These are phyloP conservation scores for Holothuria scabra DNA, from an alignment of 53 echinoderm and acorn worm species.

Conservation along the genomic window DNA sequence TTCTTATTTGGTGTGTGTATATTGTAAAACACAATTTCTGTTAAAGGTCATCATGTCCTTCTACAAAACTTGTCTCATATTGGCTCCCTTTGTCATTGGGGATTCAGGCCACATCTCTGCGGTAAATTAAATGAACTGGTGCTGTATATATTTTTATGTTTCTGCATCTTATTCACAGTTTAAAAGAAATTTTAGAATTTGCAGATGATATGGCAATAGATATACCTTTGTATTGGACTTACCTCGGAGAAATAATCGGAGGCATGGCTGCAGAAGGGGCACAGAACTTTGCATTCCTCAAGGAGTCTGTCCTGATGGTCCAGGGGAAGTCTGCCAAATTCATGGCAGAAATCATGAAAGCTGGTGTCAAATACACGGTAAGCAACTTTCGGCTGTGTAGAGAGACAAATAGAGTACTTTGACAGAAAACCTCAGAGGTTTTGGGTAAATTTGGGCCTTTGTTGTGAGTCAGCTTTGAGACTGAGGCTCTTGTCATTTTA, in stretches of 20 bases:
- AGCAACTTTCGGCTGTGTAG: not conserved
- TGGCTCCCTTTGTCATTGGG: too few relatives aligned
- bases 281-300: constrained; percentile 58
- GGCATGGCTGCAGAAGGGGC: constrained; percentile 68
- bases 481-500: too few relatives aligned
- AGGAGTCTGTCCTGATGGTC: constrained; percentile 62
- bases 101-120: too few relatives aligned
- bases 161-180: constrained; percentile 44
- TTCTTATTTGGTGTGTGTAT: too few relatives aligned
- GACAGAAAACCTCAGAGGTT: too few relatives aligned
- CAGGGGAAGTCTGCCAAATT: constrained; percentile 72
- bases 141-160: not conserved
- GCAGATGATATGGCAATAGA: constrained; percentile 96
- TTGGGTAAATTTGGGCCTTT: too few relatives aligned
- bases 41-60: too few relatives aligned
- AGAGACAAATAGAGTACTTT: too few relatives aligned
- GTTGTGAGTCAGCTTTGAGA: too few relatives aligned
- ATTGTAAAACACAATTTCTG: too few relatives aligned
- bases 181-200: constrained; percentile 72
- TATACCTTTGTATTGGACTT: constrained; percentile 81
- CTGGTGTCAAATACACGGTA: constrained; percentile 62
- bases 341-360: constrained; percentile 78
- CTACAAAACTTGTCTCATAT: too few relatives aligned
- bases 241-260: constrained; percentile 86
- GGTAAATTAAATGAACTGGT: too few relatives aligned